Evolutionary conservation across 2,797 vertebrate genomes (phyloP), one percentile per base, ranked within the genome.

Genomic region (Ptychobarbus kaznakovi): DNA sequence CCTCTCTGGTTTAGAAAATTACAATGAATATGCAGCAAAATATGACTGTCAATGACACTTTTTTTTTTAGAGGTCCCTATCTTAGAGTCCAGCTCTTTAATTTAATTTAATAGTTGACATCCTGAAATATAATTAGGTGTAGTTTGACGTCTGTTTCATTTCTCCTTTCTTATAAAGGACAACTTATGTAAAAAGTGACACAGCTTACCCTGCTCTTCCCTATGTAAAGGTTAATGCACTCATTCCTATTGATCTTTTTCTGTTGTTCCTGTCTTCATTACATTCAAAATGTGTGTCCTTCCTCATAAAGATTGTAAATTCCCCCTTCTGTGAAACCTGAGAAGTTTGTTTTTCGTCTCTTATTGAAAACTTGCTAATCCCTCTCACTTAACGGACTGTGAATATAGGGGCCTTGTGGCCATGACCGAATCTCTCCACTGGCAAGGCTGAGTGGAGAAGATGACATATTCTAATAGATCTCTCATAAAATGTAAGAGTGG

Each of bases 391-490:
- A 88, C 87, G 83, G 89, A 79, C 89, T 86, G 74, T 75, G 70
- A 80, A 86, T 80, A 56, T 72, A 76, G 82, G 80, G 80, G 82
- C 66, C 80, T 73, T 76, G 69, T 80, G 68, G 66, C 70, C 81
- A 38, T 86, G 80, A 80, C 69, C 53, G 12, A 80, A 86, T 90
- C 89, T 75, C 76, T 83, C 61, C 72, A 49, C 72, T 81, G 80
- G 78, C 81, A 53, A 25, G 84, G 80, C 76, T 58, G 1, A 88
- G 83, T 89, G 87, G 88, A 92, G 90, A 89, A 76, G 90, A 92
- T 92, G 92, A 90, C 90, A 91, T 89, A 86, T 88, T 90, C 88
- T 65, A 82, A 86, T 74, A 88, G 87, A 92, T 92, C 91, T 90
- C 89, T 92, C 91, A 91, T 88, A 81, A 88, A 89, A 82, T 90